phyloP scores from a whole-genome alignment of 2,888 invertebrate genomes.

The Thymelicus sylvestris region DNA sequence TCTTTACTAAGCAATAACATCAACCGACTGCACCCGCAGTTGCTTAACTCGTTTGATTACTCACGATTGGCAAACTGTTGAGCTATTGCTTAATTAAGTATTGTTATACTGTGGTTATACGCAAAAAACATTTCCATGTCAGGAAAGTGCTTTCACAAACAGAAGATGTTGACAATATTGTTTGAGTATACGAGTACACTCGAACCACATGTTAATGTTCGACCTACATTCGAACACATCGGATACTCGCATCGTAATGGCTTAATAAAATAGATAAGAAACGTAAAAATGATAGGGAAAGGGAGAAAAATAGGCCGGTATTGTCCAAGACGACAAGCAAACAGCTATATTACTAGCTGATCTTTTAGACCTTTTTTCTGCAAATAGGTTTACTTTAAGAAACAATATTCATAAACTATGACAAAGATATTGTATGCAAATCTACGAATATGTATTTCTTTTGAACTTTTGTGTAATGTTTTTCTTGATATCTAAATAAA shows the following conservation, averaged over 20 bases:
- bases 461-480: too few species aligned
- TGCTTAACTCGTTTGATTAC: too few species aligned
- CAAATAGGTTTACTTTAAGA: neutral
- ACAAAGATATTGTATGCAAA: too few species aligned
- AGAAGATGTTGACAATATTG: constrained; percentile 14
- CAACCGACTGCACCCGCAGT: too few species aligned
- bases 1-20: too few species aligned
- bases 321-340: constrained; percentile 31
- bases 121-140: constrained; percentile 21
- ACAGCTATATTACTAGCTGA: constrained; percentile 20
- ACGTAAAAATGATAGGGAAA: constrained; percentile 32
- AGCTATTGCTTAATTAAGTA: neutral
- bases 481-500: too few species aligned
- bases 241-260: constrained; percentile 44
- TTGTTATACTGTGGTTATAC: constrained; percentile 7
- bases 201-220: constrained; percentile 32
- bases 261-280: constrained; percentile 44
- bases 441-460: too few species aligned
- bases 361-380: neutral
- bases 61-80: too few species aligned
- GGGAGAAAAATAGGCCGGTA: constrained; percentile 28
- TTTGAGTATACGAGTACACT: constrained; percentile 3
- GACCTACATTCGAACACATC: constrained; percentile 39
- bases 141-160: constrained; percentile 27
- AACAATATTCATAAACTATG: neutral